Evolutionary conservation across 2,113 vertebrate species (phyloP), one percentile per base, ranked within the genome.

Genomic region (Fulica atra): DNA sequence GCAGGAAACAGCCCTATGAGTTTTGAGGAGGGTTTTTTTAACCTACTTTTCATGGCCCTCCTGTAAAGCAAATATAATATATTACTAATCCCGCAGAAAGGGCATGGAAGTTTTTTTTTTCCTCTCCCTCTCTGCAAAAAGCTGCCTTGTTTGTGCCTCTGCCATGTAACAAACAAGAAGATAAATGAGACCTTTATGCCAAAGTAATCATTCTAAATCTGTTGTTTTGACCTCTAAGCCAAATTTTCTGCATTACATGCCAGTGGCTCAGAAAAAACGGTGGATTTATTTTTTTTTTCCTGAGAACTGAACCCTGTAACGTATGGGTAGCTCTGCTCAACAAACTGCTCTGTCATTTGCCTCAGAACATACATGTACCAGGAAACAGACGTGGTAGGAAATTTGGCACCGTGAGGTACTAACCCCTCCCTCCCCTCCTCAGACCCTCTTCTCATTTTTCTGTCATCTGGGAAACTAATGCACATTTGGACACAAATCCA

Each of bases 211-310:
- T 72, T 95, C 86, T 87, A 85, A 89, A 94, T 93, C 86, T 96
- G 93, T 85, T 96, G 72, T 74, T 95, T 72, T 95, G 96, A 96
- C 88, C 95, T 94, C 93, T 85, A 79, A 91, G 78, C 91, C 70
- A 89, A 77, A 89, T 93, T 91, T 95, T 96, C 83, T 94, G 77
- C 73, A 66, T 82, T 92, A 61, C 91, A 87, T 91, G 77, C 80
- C 86, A 69, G 15, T 72, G 90, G 66, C 83, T 93, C 70, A 89
- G 77, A 93, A 81, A 91, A 89, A 92, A 57, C 73, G 57, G 53
- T 46, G 44, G 44, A 46, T 46, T 46, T 46, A 46, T 46, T 46
- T 46, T 78, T 81, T 89, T 93, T 69, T 66, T 21, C 74, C 65
- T 91, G 86, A 81, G 76, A 96, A 38, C 38, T 73, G 68, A 93